Evolutionary conservation across 1,140 invertebrate genomes (phyloP).

Genomic region (Drosophila malerkotliana): DNA sequence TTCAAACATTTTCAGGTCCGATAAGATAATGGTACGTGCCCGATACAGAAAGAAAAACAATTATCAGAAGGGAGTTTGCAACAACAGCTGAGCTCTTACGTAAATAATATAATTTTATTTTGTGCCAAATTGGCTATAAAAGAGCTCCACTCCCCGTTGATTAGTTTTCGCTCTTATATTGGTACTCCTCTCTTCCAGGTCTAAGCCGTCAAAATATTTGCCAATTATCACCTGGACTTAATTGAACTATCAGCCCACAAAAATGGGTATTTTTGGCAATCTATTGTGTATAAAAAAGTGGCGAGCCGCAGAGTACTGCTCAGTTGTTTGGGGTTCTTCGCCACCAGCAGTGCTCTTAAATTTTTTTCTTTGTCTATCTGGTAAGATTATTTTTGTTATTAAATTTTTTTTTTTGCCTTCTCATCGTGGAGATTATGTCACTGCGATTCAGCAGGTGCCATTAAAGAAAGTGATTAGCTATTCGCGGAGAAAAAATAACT

Average conservation of each 20-base stretch:
- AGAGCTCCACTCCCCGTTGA: background rate
- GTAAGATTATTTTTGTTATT: constrained; percentile 26
- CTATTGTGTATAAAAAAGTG: constrained; percentile 24
- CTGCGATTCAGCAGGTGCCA: background rate
- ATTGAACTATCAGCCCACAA: constrained; percentile 48
- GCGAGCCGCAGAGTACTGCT: constrained; percentile 5
- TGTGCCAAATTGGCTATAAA: background rate
- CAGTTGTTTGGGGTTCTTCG: constrained; percentile 35
- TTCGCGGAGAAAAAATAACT: background rate
- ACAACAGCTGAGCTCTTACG: constrained; percentile 7
- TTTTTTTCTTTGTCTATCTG: constrained; percentile 1
- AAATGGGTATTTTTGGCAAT: constrained; percentile 13
- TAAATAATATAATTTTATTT: background rate
- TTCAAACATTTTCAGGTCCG: constrained; percentile 25
- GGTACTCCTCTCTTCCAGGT: constrained; percentile 1
- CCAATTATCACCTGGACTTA: constrained; percentile 52
- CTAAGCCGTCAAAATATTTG: constrained; percentile 13
- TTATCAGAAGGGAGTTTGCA: constrained; percentile 7
- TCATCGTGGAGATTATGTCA: constrained; percentile 42
- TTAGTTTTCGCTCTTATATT: background rate
- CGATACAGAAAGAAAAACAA: constrained; percentile 11
- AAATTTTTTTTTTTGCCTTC: constrained; percentile 4
- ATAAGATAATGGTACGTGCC: constrained; percentile 17
- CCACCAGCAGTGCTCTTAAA: constrained; percentile 15
- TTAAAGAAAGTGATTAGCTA: constrained; percentile 51